Percentiles rank a stretch among this genome's conserved stretches.
phyloP scores from a whole-genome alignment of 2,113 vertebrate species.

The Origma solitaria region DNA sequence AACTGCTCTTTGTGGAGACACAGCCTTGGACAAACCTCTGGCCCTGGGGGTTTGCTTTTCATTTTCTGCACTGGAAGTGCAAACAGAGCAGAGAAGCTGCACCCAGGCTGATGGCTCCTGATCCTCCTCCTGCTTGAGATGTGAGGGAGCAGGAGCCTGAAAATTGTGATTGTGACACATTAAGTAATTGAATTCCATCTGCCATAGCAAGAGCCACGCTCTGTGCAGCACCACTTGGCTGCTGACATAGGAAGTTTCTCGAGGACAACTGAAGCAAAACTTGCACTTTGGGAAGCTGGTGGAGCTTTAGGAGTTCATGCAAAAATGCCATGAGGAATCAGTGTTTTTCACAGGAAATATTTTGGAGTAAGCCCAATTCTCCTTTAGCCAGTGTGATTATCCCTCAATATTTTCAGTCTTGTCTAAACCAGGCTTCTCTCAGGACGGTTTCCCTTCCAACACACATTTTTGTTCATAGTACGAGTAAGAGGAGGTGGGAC shows the following conservation, averaged over 20 bases:
- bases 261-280: neutral
- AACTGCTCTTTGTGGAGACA: neutral
- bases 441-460: neutral
- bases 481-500: neutral
- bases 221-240: neutral
- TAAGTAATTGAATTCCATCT: neutral
- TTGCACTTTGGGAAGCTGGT: neutral
- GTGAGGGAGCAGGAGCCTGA: neutral
- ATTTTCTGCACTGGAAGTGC: neutral
- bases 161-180: neutral
- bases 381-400: neutral
- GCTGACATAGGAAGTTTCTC: neutral
- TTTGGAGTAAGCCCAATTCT: neutral
- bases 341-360: neutral
- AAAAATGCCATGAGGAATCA: neutral
- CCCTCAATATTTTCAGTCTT: neutral
- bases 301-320: neutral
- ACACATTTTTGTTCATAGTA: neutral
- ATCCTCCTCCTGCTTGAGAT: neutral
- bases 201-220: neutral
- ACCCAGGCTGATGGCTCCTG: neutral
- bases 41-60: neutral
- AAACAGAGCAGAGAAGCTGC: neutral
- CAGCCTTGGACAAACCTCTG: neutral
- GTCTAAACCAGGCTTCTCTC: neutral